Percentiles rank a stretch among this genome's conserved stretches.
Conservation (phyloP, 2,797 vertebrate species). For the Furcifer pardalis region DNA sequence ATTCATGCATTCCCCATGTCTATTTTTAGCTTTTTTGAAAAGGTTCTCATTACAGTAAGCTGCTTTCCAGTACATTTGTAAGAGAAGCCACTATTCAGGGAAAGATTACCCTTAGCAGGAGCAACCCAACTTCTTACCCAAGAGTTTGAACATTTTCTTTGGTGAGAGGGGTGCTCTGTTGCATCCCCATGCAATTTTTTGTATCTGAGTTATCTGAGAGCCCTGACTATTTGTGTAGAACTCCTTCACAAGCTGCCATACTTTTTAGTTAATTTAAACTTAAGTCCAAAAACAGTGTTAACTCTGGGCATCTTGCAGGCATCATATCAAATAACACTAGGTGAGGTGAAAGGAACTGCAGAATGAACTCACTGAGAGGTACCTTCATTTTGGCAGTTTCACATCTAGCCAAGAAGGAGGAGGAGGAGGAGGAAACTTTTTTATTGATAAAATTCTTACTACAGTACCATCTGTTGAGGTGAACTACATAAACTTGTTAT, state of each 20-base stretch:
- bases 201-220: neutral
- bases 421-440: too few species aligned
- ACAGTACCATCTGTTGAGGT: too few species aligned
- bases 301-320: neutral
- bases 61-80: conserved; percentile 25
- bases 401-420: too few species aligned
- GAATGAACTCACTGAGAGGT: too few species aligned
- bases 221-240: neutral
- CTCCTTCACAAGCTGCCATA: neutral
- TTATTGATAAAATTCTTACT: too few species aligned
- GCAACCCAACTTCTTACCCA: neutral
- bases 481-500: too few species aligned
- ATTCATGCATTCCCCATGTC: conserved; percentile 4
- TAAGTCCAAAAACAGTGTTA: neutral
- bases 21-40: neutral
- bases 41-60: conserved; percentile 13
- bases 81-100: neutral
- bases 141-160: neutral
- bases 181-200: neutral
- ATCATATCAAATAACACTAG: too few species aligned
- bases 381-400: too few species aligned
- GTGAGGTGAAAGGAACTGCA: too few species aligned
- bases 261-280: neutral
- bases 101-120: neutral
- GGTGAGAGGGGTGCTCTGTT: neutral